Conservation (phyloP, 35 echinoderm and acorn worm genomes). For the Strongylocentrotus purpuratus region DNA sequence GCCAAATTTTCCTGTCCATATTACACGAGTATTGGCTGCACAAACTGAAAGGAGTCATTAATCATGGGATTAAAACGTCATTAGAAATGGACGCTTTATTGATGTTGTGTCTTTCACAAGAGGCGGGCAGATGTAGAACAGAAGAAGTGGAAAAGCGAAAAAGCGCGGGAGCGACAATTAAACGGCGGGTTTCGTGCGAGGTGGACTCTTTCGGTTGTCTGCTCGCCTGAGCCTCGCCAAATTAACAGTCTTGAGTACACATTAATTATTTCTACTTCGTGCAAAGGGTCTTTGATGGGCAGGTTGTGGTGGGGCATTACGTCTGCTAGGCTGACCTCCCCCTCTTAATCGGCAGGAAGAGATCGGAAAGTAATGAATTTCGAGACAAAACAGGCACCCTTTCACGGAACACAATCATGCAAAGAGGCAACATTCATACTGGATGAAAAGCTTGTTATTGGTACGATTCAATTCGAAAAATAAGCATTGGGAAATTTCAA, state of each 20-base stretch:
- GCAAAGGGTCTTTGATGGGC: neutral
- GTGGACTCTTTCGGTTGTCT: conserved; percentile 25
- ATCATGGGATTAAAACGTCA: neutral
- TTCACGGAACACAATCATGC: neutral
- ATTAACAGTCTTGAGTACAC: conserved; percentile 40
- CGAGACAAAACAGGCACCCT: neutral
- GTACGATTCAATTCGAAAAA: neutral
- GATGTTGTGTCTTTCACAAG: neutral
- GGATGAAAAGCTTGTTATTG: neutral
- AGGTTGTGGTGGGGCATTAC: conserved; percentile 5
- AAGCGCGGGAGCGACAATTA: neutral
- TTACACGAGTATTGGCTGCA: neutral
- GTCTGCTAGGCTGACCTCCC: neutral
- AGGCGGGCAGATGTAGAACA: neutral
- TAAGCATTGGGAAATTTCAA: neutral
- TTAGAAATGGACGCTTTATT: conserved; percentile 13
- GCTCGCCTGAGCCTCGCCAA: neutral
- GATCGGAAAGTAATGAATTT: neutral
- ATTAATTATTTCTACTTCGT: conserved; percentile 32
- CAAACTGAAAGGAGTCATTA: neutral
- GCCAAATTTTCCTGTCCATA: neutral
- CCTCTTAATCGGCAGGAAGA: neutral
- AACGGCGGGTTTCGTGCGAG: neutral
- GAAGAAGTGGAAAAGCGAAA: neutral
- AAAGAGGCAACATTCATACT: neutral